Evolutionary conservation across 2,113 vertebrate genomes (phyloP), one percentile per base, ranked within the genome.

Genomic region (Mixornis gularis): DNA sequence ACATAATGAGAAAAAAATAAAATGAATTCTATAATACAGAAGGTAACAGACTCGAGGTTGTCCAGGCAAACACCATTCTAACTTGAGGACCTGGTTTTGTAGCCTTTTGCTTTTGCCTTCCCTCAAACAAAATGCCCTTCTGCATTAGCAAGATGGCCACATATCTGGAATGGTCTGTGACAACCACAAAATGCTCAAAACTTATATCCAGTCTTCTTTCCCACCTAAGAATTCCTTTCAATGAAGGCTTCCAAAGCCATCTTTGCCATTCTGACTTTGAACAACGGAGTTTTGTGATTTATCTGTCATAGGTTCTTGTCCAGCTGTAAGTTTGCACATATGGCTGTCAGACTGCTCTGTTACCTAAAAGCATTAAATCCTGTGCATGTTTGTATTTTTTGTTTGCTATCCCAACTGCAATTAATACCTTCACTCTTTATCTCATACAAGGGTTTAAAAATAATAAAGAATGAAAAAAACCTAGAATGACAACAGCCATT

Each of bases 361-460:
- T 55, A 79, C 38, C 38, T 24, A 56, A 70, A 69, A 85, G 64
- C 14, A 58, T 58, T 32, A 72, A 79, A 79, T 22, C 15, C 21
- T 6, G 7, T 0, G 0, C 4, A 36, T 1, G 3, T 53, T 68
- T 78, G 12, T 49, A 24, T 29, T 69, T 81, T 60, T 65, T 15
- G 15, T 82, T 87, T 77, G 29, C 43, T 62, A 65, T 44, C 16
- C 30, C 30, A n/a, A 73, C 7, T 40, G 48, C 18, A 81, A 77
- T 63, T 62, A 77, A 76, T 16, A 56, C 7, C 4, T 34, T 27
- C 22, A 22, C 17, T 59, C 21, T 41, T 87, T 34, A 65, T 25
- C 49, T 52, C 74, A 55, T 51, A 27, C 8, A 79, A 40, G 3
- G 2, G 14, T 22, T 85, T 65, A 58, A 88, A 88, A 83, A 60